Evolutionary conservation across 23 tunicate genomes (phyloP).

Genomic region (Halocynthia roretzi): DNA sequence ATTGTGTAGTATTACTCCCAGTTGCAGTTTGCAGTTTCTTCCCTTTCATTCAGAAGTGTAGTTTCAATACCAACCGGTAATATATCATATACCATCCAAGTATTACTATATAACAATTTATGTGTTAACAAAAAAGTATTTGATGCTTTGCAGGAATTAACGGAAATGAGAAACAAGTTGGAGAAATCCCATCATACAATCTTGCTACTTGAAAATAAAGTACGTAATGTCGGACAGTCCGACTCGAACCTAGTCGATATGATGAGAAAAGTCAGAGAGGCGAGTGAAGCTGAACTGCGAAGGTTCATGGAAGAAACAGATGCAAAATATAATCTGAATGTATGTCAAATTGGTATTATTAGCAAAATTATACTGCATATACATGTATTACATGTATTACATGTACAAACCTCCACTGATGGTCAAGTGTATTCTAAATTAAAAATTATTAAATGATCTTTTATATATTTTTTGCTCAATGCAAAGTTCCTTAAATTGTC

Average conservation of each 20-base stretch:
- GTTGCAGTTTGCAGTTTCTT: too few relatives aligned
- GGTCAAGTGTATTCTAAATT: too few relatives aligned
- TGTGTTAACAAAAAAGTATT: neutral
- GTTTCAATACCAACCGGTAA: neutral
- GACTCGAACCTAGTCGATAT: conserved; percentile 52
- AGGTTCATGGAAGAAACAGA: conserved; percentile 84
- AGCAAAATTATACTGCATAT: too few relatives aligned
- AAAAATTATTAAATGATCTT: too few relatives aligned
- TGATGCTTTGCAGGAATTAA: conserved; percentile 32
- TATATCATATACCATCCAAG: neutral
- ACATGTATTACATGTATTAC: too few relatives aligned
- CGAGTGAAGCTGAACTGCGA: conserved; percentile 74
- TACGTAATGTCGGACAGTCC: conserved; percentile 35
- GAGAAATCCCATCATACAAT: conserved; percentile 72
- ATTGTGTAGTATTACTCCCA: neutral
- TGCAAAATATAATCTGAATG: conserved; percentile 61
- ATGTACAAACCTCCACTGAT: too few relatives aligned
- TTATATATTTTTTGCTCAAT: too few relatives aligned
- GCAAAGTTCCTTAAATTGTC: too few relatives aligned
- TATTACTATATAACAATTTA: neutral
- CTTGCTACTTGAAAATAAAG: conserved; percentile 57
- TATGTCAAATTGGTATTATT: neutral
- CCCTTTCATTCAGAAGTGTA: neutral
- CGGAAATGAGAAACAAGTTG: conserved; percentile 46
- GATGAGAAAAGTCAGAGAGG: conserved; percentile 72